Percentiles rank a stretch among this genome's conserved stretches.
Evolutionary conservation across 2,797 vertebrate genomes (phyloP).

Genomic region (Psittacula echo): DNA sequence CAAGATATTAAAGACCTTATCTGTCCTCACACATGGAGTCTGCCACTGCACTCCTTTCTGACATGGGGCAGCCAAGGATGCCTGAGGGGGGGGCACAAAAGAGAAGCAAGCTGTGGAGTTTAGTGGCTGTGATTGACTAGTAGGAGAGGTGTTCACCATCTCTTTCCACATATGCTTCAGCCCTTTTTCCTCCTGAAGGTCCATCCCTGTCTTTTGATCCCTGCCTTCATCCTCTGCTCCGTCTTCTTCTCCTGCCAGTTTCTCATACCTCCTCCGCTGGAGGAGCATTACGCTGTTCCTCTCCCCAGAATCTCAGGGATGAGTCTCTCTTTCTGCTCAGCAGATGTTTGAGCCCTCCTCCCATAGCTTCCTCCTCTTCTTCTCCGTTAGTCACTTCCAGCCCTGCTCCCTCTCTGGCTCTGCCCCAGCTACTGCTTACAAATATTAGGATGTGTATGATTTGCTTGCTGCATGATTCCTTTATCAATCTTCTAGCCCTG

Average conservation of each 20-base stretch:
- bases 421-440: conserved; percentile 41
- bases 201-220: background rate
- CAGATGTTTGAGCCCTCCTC: background rate
- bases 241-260: background rate
- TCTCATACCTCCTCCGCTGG: background rate
- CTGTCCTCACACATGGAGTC: background rate
- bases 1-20: background rate
- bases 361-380: background rate
- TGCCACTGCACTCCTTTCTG: rapidly evolving
- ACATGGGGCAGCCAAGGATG: background rate
- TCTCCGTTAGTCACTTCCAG: conserved; percentile 14
- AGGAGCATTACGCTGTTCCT: background rate
- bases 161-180: background rate
- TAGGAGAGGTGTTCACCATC: background rate
- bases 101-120: background rate
- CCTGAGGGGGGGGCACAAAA: background rate
- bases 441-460: conserved; percentile 49
- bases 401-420: background rate
- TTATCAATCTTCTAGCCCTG: conserved; percentile 50
- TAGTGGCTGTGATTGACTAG: background rate
- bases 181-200: background rate
- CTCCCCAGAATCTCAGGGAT: background rate
- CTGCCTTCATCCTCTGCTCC: background rate
- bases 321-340: background rate
- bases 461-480: conserved; percentile 42